Percentiles rank a stretch among this genome's conserved stretches.
phyloP scores from a whole-genome alignment of 2,888 invertebrate genomes.

The Schizaphis graminum region DNA sequence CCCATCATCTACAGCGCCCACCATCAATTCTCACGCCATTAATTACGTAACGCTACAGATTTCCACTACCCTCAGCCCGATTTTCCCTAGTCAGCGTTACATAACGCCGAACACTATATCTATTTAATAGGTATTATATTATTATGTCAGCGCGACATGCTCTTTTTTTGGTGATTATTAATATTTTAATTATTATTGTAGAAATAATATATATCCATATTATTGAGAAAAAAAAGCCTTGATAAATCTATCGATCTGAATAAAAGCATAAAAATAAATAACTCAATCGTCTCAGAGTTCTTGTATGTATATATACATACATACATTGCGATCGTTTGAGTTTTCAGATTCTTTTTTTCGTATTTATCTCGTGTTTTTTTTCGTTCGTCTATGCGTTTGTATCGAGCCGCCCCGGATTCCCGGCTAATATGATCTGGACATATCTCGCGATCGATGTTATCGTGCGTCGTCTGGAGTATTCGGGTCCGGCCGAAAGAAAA shows the following conservation, averaged over 20 bases:
- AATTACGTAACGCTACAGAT: slow-evolving; percentile 49
- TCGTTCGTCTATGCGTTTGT: slow-evolving; percentile 3
- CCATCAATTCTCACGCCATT: slow-evolving; percentile 41
- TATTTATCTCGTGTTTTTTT: not conserved
- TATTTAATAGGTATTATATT: not conserved
- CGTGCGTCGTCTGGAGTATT: slow-evolving; percentile 26
- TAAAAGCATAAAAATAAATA: slow-evolving; percentile 52
- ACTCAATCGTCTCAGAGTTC: slow-evolving; percentile 32
- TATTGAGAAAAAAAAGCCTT: not conserved
- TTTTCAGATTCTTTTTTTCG: not conserved
- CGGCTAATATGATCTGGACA: slow-evolving; percentile 18
- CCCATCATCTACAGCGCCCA: not conserved
- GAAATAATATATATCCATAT: no score
- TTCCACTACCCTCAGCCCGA: not conserved
- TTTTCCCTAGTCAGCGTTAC: slow-evolving; percentile 36
- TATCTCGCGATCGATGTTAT: slow-evolving; percentile 47
- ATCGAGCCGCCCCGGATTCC: slow-evolving; percentile 47
- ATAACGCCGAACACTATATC: slow-evolving; percentile 11
- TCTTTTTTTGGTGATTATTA: not conserved
- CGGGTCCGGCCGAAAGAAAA: not conserved
- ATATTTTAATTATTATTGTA: not conserved
- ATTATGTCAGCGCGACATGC: not conserved
- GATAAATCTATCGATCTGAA: slow-evolving; percentile 6
- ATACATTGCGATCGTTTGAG: not conserved
- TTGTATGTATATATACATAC: not conserved